A percentile compares a stretch with the other conserved stretches of the same genome.
Conservation (phyloP, 2,113 vertebrate species). For the Ceyx margarethae region DNA sequence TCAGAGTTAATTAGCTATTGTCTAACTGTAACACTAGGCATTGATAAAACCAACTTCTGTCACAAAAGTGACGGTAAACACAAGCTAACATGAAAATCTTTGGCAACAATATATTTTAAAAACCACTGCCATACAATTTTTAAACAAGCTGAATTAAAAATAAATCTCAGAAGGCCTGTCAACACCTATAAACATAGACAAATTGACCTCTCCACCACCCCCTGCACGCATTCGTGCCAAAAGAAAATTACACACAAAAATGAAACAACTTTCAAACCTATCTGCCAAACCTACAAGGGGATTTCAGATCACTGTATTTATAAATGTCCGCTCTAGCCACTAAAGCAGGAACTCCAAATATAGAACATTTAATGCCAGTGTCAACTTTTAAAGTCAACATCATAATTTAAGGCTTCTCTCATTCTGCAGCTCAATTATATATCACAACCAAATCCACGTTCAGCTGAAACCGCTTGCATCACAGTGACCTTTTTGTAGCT, state of each 20-base stretch:
- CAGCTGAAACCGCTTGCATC: not conserved
- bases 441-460: slow-evolving; percentile 4
- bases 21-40: not conserved
- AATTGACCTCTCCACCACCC: slow-evolving; percentile 37
- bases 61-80: not conserved
- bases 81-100: not conserved
- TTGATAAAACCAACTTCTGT: not conserved
- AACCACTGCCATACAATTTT: not conserved
- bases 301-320: slow-evolving; percentile 45
- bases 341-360: slow-evolving; percentile 23
- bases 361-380: slow-evolving; percentile 4
- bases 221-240: slow-evolving; percentile 4
- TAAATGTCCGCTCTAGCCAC: slow-evolving; percentile 4
- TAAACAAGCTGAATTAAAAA: slow-evolving; percentile 23
- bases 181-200: slow-evolving; percentile 39
- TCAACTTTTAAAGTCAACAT: slow-evolving; percentile 14
- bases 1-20: not conserved
- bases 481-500: not conserved
- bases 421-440: not conserved
- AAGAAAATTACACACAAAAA: slow-evolving; percentile 42
- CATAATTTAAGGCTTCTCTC: slow-evolving; percentile 23
- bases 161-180: slow-evolving; percentile 21
- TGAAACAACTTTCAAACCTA: not conserved
- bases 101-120: not conserved
- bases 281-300: slow-evolving; percentile 41